A percentile compares a stretch with the other conserved stretches of the same genome.
phyloP scores from a whole-genome alignment of 92 coral and sea anemone species.

The Galaxea fascicularis region DNA sequence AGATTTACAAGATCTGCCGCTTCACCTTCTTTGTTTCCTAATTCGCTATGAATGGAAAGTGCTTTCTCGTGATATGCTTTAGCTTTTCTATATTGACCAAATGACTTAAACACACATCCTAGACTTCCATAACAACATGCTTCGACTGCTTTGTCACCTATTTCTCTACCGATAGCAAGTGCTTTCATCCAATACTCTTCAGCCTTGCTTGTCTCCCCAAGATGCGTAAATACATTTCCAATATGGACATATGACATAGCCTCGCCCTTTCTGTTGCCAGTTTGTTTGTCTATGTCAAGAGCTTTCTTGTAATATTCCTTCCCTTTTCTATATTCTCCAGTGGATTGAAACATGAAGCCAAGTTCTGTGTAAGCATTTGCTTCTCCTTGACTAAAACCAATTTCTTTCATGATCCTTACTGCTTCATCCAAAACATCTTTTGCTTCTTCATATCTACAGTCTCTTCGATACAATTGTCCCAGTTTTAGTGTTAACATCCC shows the following conservation, averaged over 20 bases:
- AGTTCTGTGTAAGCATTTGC: background rate
- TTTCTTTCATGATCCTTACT: background rate
- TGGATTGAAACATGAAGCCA: background rate
- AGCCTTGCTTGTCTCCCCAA: background rate
- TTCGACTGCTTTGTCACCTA: background rate
- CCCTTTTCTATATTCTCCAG: background rate
- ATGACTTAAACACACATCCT: background rate
- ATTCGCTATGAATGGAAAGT: background rate
- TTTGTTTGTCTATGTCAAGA: background rate
- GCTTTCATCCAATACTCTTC: background rate
- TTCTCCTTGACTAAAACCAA: background rate
- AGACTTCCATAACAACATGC: background rate
- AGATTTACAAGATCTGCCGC: background rate
- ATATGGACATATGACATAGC: background rate
- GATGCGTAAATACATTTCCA: background rate
- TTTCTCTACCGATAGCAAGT: background rate
- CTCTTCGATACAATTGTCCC: background rate
- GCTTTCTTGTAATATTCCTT: background rate
- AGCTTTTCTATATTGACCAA: background rate
- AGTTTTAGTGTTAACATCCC: background rate
- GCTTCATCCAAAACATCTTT: background rate
- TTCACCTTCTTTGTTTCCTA: background rate
- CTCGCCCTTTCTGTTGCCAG: background rate
- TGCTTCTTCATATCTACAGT: background rate
- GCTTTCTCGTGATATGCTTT: conserved; percentile 3